These are phyloP conservation scores for Zygaena filipendulae DNA, from an alignment of 2,888 invertebrate species.

Conservation along the genomic window DNA sequence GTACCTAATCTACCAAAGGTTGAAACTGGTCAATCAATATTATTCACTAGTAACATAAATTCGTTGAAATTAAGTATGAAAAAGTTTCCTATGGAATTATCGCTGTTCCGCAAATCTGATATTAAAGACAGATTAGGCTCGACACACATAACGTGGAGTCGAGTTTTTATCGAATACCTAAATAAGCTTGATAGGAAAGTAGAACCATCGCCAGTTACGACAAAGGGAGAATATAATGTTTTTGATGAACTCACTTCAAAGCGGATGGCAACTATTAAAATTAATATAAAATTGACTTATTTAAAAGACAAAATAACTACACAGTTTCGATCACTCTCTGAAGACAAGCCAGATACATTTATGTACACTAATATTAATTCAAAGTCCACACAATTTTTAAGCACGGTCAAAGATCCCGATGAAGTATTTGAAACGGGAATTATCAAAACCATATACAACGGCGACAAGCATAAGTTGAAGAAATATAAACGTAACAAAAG, in stretches of 20 bases:
- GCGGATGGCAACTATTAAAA: conserved; percentile 33
- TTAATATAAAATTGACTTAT: conserved; percentile 32
- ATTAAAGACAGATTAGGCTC: conserved; percentile 29
- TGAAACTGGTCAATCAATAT: conserved; percentile 21
- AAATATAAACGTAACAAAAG: conserved; percentile 12
- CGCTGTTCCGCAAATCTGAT: conserved; percentile 27
- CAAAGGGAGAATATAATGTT: conserved; percentile 28
- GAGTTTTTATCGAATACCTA: conserved; percentile 30
- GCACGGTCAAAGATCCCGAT: too few relatives aligned
- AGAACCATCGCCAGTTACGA: conserved; percentile 19
- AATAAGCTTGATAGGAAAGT: conserved; percentile 19
- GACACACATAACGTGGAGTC: conserved; percentile 35
- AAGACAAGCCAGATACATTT: conserved; percentile 15
- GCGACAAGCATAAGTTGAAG: conserved; percentile 13
- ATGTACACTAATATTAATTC: too few relatives aligned
- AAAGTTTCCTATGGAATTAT: conserved; percentile 35
- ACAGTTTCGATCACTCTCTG: conserved; percentile 16
- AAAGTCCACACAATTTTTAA: too few relatives aligned
- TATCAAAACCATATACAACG: too few relatives aligned
- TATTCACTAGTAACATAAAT: conserved; percentile 26
- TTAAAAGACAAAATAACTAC: conserved; percentile 23
- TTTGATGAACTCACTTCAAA: conserved; percentile 35
- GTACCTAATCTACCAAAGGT: conserved; percentile 14
- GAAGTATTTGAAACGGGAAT: too few relatives aligned
- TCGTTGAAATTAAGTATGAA: conserved; percentile 33